Evolutionary conservation across 2,113 vertebrate species (phyloP).

Genomic region (Chaenocephalus aceratus): DNA sequence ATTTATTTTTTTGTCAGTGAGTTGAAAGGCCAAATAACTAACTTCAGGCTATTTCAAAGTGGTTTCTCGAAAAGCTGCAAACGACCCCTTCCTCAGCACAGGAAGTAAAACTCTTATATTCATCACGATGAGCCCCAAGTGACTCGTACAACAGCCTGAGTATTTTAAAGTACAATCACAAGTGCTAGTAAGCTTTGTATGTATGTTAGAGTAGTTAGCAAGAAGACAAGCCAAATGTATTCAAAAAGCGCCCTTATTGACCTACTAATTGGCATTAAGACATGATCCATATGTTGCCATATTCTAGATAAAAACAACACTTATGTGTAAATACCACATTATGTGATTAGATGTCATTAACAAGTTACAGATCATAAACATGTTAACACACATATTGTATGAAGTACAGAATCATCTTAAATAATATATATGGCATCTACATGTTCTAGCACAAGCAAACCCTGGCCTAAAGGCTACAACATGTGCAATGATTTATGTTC

Average conservation of each 20-base stretch:
- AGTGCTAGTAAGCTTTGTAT: background rate
- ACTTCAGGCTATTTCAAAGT: background rate
- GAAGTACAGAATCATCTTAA: background rate
- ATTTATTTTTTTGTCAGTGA: too few species aligned
- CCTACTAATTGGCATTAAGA: background rate
- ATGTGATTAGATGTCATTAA: background rate
- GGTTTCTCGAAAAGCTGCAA: background rate
- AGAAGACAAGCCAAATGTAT: background rate
- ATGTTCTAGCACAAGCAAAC: background rate
- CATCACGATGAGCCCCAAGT: background rate
- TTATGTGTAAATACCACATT: background rate
- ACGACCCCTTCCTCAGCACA: background rate
- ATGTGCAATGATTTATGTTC: background rate
- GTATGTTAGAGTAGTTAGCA: background rate
- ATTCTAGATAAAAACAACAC: too few species aligned
- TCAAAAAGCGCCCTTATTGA: background rate
- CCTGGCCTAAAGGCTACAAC: background rate
- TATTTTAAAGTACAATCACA: background rate
- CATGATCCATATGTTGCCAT: too few species aligned
- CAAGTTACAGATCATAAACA: background rate
- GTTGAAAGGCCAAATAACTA: background rate
- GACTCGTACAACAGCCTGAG: too few species aligned
- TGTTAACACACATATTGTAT: background rate
- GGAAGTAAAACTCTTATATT: background rate
- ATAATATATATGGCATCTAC: background rate